A percentile compares a stretch with the other conserved stretches of the same genome.
These are phyloP conservation scores for Leptinotarsa undecemlineata DNA, from an alignment of 1,140 invertebrate genomes.

Conservation along the genomic window DNA sequence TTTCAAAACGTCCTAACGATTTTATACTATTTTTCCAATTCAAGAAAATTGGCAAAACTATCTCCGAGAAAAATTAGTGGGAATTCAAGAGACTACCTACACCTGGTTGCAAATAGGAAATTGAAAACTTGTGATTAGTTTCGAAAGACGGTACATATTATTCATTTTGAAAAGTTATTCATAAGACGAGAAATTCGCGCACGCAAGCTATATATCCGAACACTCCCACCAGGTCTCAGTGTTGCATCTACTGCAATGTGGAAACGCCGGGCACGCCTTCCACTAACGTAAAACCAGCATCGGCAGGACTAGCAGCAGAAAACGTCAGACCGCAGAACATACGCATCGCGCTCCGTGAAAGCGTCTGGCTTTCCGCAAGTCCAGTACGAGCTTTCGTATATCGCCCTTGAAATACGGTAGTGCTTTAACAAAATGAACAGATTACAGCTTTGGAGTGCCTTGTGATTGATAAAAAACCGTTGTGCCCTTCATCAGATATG, in stretches of 20 bases:
- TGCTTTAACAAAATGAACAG: slow-evolving; percentile 19
- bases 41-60: no score
- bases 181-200: no score
- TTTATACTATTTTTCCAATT: no score
- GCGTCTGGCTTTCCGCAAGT: slow-evolving; percentile 30
- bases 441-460: slow-evolving; percentile 1
- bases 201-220: not conserved
- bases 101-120: no score
- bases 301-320: slow-evolving; percentile 29
- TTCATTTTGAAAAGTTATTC: no score
- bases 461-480: not conserved
- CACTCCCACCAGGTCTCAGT: slow-evolving; percentile 25
- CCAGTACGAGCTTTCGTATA: slow-evolving; percentile 18
- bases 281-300: slow-evolving; percentile 28
- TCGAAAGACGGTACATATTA: no score
- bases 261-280: slow-evolving; percentile 28
- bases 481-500: slow-evolving; percentile 1
- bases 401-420: slow-evolving; percentile 36
- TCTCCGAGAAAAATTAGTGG: no score
- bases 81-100: no score
- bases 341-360: slow-evolving; percentile 5
- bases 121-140: no score
- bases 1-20: no score
- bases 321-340: slow-evolving; percentile 30
- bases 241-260: slow-evolving; percentile 34